Base-by-base conservation (phyloP, 2,888 invertebrate genomes). In the Uloborus plumipes region DNA sequence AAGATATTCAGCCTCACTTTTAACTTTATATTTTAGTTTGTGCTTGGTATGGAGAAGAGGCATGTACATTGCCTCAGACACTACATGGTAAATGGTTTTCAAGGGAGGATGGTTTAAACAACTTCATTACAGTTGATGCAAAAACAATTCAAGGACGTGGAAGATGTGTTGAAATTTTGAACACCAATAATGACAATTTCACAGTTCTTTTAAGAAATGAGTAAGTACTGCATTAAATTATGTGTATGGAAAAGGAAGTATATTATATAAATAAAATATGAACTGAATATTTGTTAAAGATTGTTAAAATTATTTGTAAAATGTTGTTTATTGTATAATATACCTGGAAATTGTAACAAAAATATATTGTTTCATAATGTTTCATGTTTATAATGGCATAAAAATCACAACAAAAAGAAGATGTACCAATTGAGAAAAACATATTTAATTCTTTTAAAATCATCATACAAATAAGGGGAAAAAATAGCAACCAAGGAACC, bases 71-170 rank as follows among this genome's bases (percentile, higher is more conserved):
- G 88, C 96, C 96, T 47, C 88, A 92, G 85, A 93, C 94, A 64
- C 89, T 97, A 67, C 91, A 95, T 87, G 96, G 96, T 82, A 92
- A 94, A 50, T 97, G 97, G 97, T 97, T 95, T 89, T 96, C 95
- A 2, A 94, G 95, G 91, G 96, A 97, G 91, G 93, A 93, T 90
- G 95, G 95, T 14, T 91, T 91, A 87, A 94, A 95, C 87, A 95
- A 95, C 0, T 91, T 93, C 65, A 96, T 95, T 0, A 93, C 94
- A 88, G 93, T 97, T 72, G 94, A 96, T 89, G 93, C 93, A 0
- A 93, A 92, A 80, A 92, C 92, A 59, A 95, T 96, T 94, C 92
- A 93, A 13, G 91, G 91, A 86, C 91, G 88, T 88, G 95, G 95
- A 2, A 58, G 70, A 31, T 86, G 86, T 73, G n/a, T 84, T n/a